Evolutionary conservation across 2,797 vertebrate genomes (phyloP).

Genomic region (Macroramphosus scolopax): DNA sequence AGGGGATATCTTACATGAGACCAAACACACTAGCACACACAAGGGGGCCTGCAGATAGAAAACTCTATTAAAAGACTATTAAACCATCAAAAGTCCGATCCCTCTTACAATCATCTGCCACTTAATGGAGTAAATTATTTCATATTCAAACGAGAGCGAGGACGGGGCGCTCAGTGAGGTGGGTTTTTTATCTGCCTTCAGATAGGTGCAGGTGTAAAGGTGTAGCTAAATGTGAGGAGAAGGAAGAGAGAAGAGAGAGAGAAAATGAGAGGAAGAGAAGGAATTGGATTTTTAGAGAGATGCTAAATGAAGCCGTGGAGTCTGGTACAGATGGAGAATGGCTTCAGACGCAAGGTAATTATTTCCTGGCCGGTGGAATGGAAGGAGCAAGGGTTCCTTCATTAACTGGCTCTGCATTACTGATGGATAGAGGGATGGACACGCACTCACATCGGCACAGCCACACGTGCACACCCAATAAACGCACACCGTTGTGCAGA

Average conservation of each 20-base stretch:
- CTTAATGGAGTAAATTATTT: slow-evolving; percentile 67
- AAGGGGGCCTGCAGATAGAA: slow-evolving; percentile 42
- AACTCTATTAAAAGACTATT: slow-evolving; percentile 65
- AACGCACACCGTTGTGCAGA: slow-evolving; percentile 11
- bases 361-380: slow-evolving; percentile 72
- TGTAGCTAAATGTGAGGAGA: slow-evolving; percentile 32
- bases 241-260: slow-evolving; percentile 6
- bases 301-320: slow-evolving; percentile 72
- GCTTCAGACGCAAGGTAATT: slow-evolving; percentile 77
- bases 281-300: slow-evolving; percentile 56
- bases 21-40: slow-evolving; percentile 32
- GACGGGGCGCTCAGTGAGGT: slow-evolving; percentile 17
- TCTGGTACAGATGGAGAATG: slow-evolving; percentile 71
- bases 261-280: slow-evolving; percentile 26
- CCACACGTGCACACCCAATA: slow-evolving; percentile 7
- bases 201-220: slow-evolving; percentile 19
- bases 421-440: slow-evolving; percentile 54
- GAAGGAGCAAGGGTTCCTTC: slow-evolving; percentile 69
- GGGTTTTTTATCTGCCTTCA: slow-evolving; percentile 29
- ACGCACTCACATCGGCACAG: slow-evolving; percentile 3
- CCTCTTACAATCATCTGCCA: slow-evolving; percentile 45
- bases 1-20: not conserved
- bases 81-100: slow-evolving; percentile 59
- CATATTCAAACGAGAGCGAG: slow-evolving; percentile 34
- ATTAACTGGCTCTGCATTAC: slow-evolving; percentile 75